Conservation (phyloP, 2,888 invertebrate species). For the Parnassius apollo region DNA sequence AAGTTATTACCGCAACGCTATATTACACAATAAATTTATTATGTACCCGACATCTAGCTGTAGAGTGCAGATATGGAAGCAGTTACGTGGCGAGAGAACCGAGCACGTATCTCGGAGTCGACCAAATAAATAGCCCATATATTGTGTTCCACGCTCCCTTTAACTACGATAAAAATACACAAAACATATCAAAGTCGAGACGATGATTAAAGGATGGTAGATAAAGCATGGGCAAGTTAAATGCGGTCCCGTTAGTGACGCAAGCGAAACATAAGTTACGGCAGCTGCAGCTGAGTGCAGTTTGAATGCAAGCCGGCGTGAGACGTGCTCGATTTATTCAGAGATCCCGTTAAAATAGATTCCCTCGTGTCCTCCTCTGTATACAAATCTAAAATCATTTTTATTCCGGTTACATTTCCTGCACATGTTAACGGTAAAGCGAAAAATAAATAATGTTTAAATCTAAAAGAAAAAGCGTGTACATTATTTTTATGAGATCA, state of each 20-base stretch:
- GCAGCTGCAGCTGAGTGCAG: slow-evolving; percentile 52
- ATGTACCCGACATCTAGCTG: slow-evolving; percentile 48
- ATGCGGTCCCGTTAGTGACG: slow-evolving; percentile 33
- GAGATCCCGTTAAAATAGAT: slow-evolving; percentile 44
- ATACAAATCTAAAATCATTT: slow-evolving; percentile 18
- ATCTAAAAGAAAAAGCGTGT: not conserved
- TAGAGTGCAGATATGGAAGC: slow-evolving; percentile 42
- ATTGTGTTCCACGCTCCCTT: not conserved
- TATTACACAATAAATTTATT: slow-evolving; percentile 44
- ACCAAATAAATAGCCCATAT: slow-evolving; percentile 8
- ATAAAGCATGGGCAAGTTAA: slow-evolving; percentile 31
- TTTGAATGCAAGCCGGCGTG: slow-evolving; percentile 42
- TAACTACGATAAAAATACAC: slow-evolving; percentile 19
- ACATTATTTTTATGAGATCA: no score
- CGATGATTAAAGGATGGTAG: slow-evolving; percentile 32
- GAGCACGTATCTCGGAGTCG: not conserved
- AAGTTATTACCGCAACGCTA: slow-evolving; percentile 33
- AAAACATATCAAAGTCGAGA: slow-evolving; percentile 15
- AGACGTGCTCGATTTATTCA: slow-evolving; percentile 48
- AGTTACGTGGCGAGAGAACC: slow-evolving; percentile 1
- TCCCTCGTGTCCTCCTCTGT: slow-evolving; percentile 31
- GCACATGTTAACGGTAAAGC: not conserved
- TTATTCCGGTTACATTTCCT: slow-evolving; percentile 14
- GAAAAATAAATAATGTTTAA: slow-evolving; percentile 4
- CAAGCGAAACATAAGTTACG: slow-evolving; percentile 45